Conservation (phyloP, 2,888 invertebrate species). For the Orthosia gracilis region DNA sequence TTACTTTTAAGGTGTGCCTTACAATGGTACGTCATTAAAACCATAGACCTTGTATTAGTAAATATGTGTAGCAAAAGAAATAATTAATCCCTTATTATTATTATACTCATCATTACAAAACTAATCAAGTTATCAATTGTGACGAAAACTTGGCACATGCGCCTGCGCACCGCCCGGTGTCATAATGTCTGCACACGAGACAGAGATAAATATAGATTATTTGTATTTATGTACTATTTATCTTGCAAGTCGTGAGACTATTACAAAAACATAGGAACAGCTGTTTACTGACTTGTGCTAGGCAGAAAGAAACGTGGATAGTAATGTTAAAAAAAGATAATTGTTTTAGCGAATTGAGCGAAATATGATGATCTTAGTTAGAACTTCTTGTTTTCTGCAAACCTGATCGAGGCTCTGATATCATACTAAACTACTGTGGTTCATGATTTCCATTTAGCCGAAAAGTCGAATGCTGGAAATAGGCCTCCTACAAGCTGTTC, state of each 20-base stretch:
- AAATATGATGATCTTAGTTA: too few species aligned
- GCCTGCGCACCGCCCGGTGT: constrained; percentile 38
- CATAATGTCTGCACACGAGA: constrained; percentile 54
- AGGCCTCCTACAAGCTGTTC: not conserved
- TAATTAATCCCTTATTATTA: not conserved
- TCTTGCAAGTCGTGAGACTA: constrained; percentile 27
- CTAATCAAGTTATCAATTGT: constrained; percentile 48
- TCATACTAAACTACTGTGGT: not conserved
- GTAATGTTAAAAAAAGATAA: not conserved
- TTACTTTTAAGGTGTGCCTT: not conserved
- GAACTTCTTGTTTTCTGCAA: not conserved
- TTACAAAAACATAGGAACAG: constrained; percentile 53
- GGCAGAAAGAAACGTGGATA: constrained; percentile 14
- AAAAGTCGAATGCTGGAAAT: not conserved
- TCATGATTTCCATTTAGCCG: too few species aligned
- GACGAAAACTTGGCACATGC: constrained; percentile 46
- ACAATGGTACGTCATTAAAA: not conserved
- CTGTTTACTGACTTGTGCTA: constrained; percentile 45
- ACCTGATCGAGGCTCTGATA: not conserved
- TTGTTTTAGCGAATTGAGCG: not conserved
- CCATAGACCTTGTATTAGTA: not conserved
- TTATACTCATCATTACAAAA: constrained; percentile 16
- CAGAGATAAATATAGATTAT: constrained; percentile 57
- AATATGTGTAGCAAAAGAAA: not conserved
- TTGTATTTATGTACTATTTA: constrained; percentile 56